Percentiles rank a stretch among this genome's conserved stretches.
Conservation (phyloP, 2,888 invertebrate genomes). For the Ditylenchus weischeri region DNA sequence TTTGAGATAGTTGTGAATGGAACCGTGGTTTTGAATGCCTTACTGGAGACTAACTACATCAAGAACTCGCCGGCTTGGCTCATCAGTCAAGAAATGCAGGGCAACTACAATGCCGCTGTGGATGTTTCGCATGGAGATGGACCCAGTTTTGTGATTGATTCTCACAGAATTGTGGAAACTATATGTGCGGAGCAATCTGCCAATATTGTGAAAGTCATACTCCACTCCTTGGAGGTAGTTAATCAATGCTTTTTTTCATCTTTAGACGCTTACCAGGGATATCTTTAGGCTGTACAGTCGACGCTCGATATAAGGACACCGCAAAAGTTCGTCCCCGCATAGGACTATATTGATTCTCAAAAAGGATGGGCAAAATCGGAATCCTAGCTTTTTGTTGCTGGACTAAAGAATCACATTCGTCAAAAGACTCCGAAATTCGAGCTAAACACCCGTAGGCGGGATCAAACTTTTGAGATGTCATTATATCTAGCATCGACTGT, state of each 20-base stretch:
- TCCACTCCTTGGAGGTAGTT: slow-evolving; percentile 2
- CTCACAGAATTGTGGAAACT: slow-evolving; percentile 38
- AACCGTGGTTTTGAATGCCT: slow-evolving; percentile 21
- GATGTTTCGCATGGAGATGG: slow-evolving; percentile 1
- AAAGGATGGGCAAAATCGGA: too few relatives aligned
- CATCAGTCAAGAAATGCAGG: slow-evolving; percentile 23
- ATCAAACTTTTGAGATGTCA: too few relatives aligned
- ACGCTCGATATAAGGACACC: too few relatives aligned
- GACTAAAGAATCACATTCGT: too few relatives aligned
- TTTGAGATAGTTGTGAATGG: slow-evolving; percentile 26
- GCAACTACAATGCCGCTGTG: slow-evolving; percentile 16
- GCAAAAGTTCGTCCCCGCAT: too few relatives aligned
- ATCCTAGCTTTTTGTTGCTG: too few relatives aligned
- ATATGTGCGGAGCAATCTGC: slow-evolving; percentile 20
- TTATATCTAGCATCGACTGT: too few relatives aligned
- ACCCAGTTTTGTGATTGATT: slow-evolving; percentile 27
- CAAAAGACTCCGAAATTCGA: too few relatives aligned
- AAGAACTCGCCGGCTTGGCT: slow-evolving; percentile 26
- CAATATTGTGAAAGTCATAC: slow-evolving; percentile 1
- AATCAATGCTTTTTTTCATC: not conserved
- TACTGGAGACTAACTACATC: slow-evolving; percentile 35
- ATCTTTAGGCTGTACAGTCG: too few relatives aligned
- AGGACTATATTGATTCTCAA: too few relatives aligned
- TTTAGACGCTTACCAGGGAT: not conserved
- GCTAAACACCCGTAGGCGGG: too few relatives aligned